phyloP scores from a whole-genome alignment of 2,888 invertebrate species.

The Rhamnusium bicolor region DNA sequence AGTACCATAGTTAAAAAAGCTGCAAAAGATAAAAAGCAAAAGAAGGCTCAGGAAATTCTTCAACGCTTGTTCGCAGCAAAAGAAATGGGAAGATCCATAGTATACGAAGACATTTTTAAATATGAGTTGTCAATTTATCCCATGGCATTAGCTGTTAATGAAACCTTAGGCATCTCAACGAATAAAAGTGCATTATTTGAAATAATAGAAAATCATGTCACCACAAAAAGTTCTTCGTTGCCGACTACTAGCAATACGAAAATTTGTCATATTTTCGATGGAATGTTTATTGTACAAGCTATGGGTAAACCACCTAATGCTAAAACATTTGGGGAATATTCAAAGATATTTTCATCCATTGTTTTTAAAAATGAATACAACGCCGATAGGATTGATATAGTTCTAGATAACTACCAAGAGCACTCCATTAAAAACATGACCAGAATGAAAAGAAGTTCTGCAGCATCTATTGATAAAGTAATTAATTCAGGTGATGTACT shows the following conservation, averaged over 20 bases:
- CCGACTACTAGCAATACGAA: not conserved
- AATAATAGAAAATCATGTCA: too few relatives aligned
- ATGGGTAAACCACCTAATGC: not conserved
- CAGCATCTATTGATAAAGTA: not conserved
- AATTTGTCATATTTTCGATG: not conserved
- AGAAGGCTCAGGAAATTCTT: not conserved
- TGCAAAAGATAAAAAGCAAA: not conserved
- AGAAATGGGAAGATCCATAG: not conserved
- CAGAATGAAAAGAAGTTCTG: not conserved
- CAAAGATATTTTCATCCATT: too few relatives aligned
- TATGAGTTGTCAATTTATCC: not conserved
- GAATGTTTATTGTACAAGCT: too few relatives aligned
- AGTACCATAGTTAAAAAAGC: not conserved
- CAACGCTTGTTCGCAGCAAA: not conserved
- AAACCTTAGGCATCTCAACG: not conserved
- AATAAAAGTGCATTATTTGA: too few relatives aligned
- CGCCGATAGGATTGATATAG: too few relatives aligned
- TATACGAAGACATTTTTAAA: not conserved
- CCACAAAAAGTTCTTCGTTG: not conserved
- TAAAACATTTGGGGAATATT: not conserved
- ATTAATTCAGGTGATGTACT: too few relatives aligned
- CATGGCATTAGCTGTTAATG: not conserved
- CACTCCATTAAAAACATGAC: slow-evolving; percentile 1
- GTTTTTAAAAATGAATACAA: too few relatives aligned
- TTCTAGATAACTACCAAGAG: slow-evolving; percentile 1